phyloP scores from a whole-genome alignment of 2,797 vertebrate genomes.

The Columba guinea region DNA sequence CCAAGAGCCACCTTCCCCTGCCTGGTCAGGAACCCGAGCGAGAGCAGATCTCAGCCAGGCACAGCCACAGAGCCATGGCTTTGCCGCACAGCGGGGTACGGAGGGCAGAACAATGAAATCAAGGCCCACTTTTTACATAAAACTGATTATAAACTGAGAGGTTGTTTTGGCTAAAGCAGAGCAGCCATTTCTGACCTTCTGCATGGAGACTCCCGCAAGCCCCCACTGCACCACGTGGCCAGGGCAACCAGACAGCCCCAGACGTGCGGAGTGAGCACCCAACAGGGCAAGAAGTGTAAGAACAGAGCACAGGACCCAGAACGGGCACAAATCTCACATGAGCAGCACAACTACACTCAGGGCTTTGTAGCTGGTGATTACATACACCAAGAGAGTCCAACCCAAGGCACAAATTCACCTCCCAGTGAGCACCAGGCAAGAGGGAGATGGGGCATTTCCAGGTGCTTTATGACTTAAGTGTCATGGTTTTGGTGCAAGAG shows the following conservation, averaged over 20 bases:
- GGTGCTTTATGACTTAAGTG: background rate
- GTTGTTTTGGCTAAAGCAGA: background rate
- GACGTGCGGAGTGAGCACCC: background rate
- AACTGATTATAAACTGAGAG: background rate
- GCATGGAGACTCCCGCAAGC: background rate
- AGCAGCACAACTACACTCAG: background rate
- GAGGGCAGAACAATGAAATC: background rate
- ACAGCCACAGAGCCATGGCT: background rate
- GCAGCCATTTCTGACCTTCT: background rate
- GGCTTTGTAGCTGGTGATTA: background rate
- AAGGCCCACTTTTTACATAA: background rate
- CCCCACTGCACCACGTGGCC: accelerated
- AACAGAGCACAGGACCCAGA: background rate
- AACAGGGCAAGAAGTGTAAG: accelerated
- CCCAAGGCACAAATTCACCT: background rate
- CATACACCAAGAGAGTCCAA: background rate
- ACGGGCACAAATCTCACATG: accelerated
- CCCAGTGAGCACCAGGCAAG: background rate
- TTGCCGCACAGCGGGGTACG: accelerated
- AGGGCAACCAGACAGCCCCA: background rate
- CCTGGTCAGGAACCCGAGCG: background rate
- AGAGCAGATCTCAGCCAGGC: background rate
- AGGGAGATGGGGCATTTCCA: background rate
- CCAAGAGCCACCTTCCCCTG: background rate
- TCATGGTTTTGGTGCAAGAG: background rate